These are phyloP conservation scores for Hyles lineata DNA, from an alignment of 2,888 invertebrate species.

Conservation along the genomic window DNA sequence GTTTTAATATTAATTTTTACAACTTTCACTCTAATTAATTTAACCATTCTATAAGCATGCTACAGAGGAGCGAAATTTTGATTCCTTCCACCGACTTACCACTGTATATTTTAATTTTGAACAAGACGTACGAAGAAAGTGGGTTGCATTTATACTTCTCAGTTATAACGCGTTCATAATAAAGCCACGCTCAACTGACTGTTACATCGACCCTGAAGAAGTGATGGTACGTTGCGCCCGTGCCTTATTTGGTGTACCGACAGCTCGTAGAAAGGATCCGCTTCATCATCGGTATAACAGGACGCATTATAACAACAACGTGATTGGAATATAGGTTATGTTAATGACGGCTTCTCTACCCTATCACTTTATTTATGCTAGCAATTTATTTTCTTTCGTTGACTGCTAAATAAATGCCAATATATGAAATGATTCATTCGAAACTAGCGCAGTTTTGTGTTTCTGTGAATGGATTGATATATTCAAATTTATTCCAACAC, in stretches of 20 bases:
- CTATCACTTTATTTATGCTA: neutral
- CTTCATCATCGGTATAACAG: constrained; percentile 48
- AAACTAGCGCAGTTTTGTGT: neutral
- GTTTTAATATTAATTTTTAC: neutral
- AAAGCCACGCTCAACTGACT: constrained; percentile 55
- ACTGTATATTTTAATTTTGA: constrained; percentile 9
- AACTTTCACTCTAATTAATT: neutral
- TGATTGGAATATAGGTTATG: constrained; percentile 48
- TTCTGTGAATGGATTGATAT: neutral
- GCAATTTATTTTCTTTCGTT: constrained; percentile 1
- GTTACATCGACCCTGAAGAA: constrained; percentile 65
- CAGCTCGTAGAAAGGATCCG: constrained; percentile 59
- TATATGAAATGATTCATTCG: neutral
- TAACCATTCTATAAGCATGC: neutral
- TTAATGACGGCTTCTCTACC: neutral
- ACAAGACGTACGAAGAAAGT: constrained; percentile 25
- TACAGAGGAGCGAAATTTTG: neutral
- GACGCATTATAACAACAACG: constrained; percentile 52
- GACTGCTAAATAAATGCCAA: neutral
- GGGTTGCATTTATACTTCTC: constrained; percentile 27
- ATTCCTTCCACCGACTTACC: neutral
- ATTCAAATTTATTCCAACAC: neutral
- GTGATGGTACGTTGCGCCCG: constrained; percentile 52
- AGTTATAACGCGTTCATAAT: constrained; percentile 32
- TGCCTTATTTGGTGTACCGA: constrained; percentile 63